Evolutionary conservation across 2,797 vertebrate genomes (phyloP).

Genomic region (Cephalopachus bancanus): DNA sequence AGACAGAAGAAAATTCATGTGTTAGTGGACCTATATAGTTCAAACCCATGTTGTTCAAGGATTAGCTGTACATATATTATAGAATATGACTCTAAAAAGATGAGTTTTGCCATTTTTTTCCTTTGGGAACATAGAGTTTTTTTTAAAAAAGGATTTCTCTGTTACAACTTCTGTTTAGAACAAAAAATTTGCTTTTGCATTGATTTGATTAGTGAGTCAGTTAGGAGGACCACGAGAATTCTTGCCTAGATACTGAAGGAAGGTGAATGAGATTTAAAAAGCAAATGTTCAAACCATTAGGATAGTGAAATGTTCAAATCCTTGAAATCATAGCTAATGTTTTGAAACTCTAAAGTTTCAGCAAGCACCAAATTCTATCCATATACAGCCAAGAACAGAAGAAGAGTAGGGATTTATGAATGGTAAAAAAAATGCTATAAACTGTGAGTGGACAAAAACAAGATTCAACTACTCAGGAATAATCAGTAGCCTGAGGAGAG

Average conservation of each 20-base stretch:
- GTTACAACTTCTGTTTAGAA: neutral
- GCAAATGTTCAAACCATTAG: neutral
- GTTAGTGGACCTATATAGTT: too few relatives aligned
- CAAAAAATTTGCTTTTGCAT: neutral
- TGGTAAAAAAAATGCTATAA: constrained; percentile 53
- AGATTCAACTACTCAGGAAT: constrained; percentile 30
- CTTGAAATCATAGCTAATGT: constrained; percentile 30
- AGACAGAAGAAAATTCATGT: too few relatives aligned
- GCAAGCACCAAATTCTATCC: neutral
- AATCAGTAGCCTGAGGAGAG: constrained; percentile 11
- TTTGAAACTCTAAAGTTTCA: constrained; percentile 25
- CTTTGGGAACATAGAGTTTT: neutral
- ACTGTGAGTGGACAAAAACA: constrained; percentile 38
- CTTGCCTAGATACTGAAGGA: neutral
- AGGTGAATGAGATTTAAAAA: neutral
- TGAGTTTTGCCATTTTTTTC: neutral
- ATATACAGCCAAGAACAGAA: constrained; percentile 14
- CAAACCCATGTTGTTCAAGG: too few relatives aligned
- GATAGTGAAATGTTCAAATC: neutral
- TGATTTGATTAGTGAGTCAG: neutral
- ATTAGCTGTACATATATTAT: neutral
- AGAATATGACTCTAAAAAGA: neutral
- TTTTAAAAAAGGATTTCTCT: neutral
- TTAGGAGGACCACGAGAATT: neutral
- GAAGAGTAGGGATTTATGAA: constrained; percentile 43